Percentiles rank a stretch among this genome's conserved stretches.
These are phyloP conservation scores for Sminthurides bifidus DNA, from an alignment of 1,140 invertebrate genomes.

Conservation along the genomic window DNA sequence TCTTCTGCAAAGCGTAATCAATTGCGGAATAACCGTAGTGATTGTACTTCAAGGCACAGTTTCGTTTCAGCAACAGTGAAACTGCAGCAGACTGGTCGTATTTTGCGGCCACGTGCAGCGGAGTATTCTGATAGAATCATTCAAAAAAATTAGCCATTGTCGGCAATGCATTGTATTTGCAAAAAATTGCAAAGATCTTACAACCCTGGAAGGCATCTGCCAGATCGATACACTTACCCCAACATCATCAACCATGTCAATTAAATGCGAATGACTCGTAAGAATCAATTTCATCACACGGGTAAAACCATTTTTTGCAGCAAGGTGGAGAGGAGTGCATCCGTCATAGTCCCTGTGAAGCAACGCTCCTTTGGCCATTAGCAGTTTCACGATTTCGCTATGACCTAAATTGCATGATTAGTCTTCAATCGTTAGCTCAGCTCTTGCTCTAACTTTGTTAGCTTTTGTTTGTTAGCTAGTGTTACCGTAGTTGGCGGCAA, in stretches of 20 bases:
- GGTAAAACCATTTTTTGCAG: slow-evolving; percentile 63
- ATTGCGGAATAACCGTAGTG: slow-evolving; percentile 62
- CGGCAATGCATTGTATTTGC: too few relatives aligned
- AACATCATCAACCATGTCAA: slow-evolving; percentile 71
- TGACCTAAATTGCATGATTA: too few relatives aligned
- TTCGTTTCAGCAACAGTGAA: slow-evolving; percentile 57
- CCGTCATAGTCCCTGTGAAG: slow-evolving; percentile 74
- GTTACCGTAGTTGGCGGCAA: slow-evolving; percentile 62
- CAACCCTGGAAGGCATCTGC: too few relatives aligned
- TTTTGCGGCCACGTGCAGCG: slow-evolving; percentile 69
- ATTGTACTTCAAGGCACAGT: slow-evolving; percentile 63
- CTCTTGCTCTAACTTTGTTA: too few relatives aligned
- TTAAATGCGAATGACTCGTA: slow-evolving; percentile 65
- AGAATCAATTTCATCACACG: slow-evolving; percentile 56
- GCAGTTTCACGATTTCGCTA: slow-evolving; percentile 60
- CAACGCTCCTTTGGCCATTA: slow-evolving; percentile 69
- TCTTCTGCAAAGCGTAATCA: slow-evolving; percentile 73
- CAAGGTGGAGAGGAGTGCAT: slow-evolving; percentile 68
- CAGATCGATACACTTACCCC: too few relatives aligned
- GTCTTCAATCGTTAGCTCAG: too few relatives aligned
- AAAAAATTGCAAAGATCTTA: too few relatives aligned
- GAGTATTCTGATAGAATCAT: slow-evolving; percentile 55
- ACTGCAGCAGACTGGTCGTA: slow-evolving; percentile 66
- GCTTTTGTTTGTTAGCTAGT: too few relatives aligned
- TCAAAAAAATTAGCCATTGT: slow-evolving; percentile 42